These are phyloP conservation scores for Troglohyphantes excavatus DNA, from an alignment of 2,888 invertebrate species.

Conservation along the genomic window DNA sequence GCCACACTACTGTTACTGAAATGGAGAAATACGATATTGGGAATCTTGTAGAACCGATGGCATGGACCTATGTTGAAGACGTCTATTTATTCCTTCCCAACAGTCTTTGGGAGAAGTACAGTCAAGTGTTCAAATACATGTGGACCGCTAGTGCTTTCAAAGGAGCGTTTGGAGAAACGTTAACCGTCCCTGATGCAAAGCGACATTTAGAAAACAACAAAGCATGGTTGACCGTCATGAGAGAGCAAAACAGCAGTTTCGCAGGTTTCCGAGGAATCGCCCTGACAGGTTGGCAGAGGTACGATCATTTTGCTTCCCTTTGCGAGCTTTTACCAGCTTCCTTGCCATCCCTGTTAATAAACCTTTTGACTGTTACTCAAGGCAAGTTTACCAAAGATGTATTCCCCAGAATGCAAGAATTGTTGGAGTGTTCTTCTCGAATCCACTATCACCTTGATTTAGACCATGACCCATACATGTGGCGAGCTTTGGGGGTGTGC, in stretches of 20 bases:
- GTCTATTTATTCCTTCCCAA: constrained; percentile 84
- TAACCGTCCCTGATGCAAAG: constrained; percentile 87
- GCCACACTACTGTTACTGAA: constrained; percentile 86
- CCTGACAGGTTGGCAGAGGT: constrained; percentile 82
- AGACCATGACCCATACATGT: constrained; percentile 86
- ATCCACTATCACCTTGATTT: constrained; percentile 82
- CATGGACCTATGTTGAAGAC: constrained; percentile 90
- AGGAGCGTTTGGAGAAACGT: constrained; percentile 89
- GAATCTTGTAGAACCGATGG: constrained; percentile 89
- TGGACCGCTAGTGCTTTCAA: constrained; percentile 91
- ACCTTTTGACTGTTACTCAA: constrained; percentile 82
- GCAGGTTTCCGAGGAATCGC: constrained; percentile 81
- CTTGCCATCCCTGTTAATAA: constrained; percentile 81
- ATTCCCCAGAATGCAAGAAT: constrained; percentile 78
- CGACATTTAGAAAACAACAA: constrained; percentile 88
- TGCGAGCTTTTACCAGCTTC: constrained; percentile 82
- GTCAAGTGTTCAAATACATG: constrained; percentile 87
- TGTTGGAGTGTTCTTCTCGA: constrained; percentile 78
- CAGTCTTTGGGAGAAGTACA: constrained; percentile 87
- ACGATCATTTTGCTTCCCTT: constrained; percentile 82
- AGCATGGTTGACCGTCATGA: constrained; percentile 86
- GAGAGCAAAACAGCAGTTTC: constrained; percentile 79
- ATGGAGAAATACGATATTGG: constrained; percentile 86
- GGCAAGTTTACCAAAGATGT: constrained; percentile 82
- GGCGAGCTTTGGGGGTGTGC: constrained; percentile 86